Evolutionary conservation across 2,113 vertebrate genomes (phyloP).

Genomic region (Plotosus lineatus): DNA sequence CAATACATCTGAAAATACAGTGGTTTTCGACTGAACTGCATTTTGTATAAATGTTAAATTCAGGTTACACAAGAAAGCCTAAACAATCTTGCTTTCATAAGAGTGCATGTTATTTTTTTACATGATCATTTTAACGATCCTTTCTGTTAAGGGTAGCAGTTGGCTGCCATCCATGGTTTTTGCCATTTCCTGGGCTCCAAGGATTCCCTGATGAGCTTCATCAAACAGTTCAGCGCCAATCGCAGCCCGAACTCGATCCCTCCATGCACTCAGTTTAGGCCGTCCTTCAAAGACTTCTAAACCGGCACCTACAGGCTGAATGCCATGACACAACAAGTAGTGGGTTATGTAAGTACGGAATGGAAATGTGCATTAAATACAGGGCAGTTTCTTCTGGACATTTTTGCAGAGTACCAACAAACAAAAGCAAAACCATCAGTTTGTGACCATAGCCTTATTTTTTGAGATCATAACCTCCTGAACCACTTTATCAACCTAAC

Average conservation of each 20-base stretch:
- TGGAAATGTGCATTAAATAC: background rate
- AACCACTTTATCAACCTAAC: background rate
- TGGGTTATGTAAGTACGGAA: background rate
- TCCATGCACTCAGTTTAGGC: slow-evolving; percentile 72
- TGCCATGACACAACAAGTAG: slow-evolving; percentile 30
- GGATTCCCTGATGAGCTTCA: slow-evolving; percentile 68
- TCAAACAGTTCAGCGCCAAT: slow-evolving; percentile 69
- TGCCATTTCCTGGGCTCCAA: slow-evolving; percentile 54
- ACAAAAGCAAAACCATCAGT: background rate
- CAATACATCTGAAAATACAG: background rate
- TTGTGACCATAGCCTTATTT: background rate
- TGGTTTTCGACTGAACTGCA: too few relatives aligned
- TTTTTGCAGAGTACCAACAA: background rate
- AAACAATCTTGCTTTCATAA: background rate
- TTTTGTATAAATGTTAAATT: background rate
- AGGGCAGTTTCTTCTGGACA: background rate
- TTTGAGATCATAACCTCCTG: background rate
- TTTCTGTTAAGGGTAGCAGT: slow-evolving; percentile 66
- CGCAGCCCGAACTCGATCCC: slow-evolving; percentile 68
- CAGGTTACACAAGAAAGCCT: background rate
- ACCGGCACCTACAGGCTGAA: slow-evolving; percentile 75
- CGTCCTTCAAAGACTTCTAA: slow-evolving; percentile 73
- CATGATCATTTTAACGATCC: slow-evolving; percentile 69
- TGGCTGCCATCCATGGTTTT: slow-evolving; percentile 58
- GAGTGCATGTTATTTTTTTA: slow-evolving; percentile 41